These are phyloP conservation scores for Anthophora plumipes DNA, from an alignment of 2,888 invertebrate species.

Conservation along the genomic window DNA sequence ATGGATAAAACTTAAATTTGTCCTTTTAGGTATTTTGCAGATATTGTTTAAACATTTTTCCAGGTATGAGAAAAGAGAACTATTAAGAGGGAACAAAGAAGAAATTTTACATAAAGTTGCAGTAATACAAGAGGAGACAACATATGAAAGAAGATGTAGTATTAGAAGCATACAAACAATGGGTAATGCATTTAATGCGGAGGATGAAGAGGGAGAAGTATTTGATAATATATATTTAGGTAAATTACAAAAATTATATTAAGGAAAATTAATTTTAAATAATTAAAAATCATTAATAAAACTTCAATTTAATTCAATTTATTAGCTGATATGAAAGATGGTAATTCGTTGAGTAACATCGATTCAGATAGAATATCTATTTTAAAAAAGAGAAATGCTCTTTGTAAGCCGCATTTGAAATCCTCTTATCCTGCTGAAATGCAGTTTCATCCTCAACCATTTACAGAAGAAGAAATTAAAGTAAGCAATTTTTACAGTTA, in stretches of 20 bases:
- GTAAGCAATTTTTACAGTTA: slow-evolving; percentile 79
- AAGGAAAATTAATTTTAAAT: slow-evolving; percentile 11
- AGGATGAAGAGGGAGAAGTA: slow-evolving; percentile 94
- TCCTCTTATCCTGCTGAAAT: slow-evolving; percentile 94
- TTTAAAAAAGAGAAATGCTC: slow-evolving; percentile 91
- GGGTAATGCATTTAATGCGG: slow-evolving; percentile 84
- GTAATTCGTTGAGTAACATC: slow-evolving; percentile 84
- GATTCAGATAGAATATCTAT: slow-evolving; percentile 87
- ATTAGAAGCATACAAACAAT: slow-evolving; percentile 81
- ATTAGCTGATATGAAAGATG: slow-evolving; percentile 86
- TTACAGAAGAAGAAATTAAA: slow-evolving; percentile 89
- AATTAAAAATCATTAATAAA: slow-evolving; percentile 1
- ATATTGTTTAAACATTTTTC: slow-evolving; percentile 33
- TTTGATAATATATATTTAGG: slow-evolving; percentile 92
- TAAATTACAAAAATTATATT: slow-evolving; percentile 52
- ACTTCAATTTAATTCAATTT: slow-evolving; percentile 25
- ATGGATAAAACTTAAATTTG: background rate
- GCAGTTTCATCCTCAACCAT: slow-evolving; percentile 87
- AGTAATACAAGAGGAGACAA: slow-evolving; percentile 70
- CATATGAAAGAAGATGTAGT: slow-evolving; percentile 76
- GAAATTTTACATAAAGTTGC: slow-evolving; percentile 62
- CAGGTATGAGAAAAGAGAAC: slow-evolving; percentile 74
- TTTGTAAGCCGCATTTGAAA: slow-evolving; percentile 93
- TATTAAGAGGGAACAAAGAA: slow-evolving; percentile 56
- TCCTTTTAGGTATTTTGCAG: slow-evolving; percentile 4